Percentiles rank a stretch among this genome's conserved stretches.
phyloP scores from a whole-genome alignment of 2,113 vertebrate species.

The Hippopotamus amphibius region DNA sequence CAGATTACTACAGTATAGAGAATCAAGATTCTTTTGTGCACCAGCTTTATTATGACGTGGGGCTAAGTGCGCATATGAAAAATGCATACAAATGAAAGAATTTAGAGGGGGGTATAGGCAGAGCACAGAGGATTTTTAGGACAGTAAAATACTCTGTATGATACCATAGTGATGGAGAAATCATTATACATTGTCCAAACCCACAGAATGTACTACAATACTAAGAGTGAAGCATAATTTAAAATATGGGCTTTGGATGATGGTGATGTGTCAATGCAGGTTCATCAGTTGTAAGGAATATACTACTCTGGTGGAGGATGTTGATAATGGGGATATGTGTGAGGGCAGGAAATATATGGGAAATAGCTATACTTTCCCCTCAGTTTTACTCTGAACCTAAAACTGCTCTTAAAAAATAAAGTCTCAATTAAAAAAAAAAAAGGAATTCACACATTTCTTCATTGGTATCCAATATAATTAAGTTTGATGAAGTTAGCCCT shows the following conservation, averaged over 20 bases:
- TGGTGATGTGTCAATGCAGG: neutral
- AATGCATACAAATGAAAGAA: neutral
- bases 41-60: neutral
- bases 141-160: neutral
- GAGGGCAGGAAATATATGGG: neutral
- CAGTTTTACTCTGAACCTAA: neutral
- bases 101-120: neutral
- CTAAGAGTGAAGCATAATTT: neutral
- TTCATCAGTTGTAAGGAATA: neutral
- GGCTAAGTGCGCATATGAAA: neutral
- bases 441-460: neutral
- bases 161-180: neutral
- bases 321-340: neutral
- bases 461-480: neutral
- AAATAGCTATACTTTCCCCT: neutral
- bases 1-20: neutral
- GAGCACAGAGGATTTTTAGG: neutral
- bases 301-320: neutral
- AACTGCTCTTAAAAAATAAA: neutral
- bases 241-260: neutral
- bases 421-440: neutral
- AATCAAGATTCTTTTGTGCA: neutral
- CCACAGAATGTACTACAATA: neutral
- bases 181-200: neutral
- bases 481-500: neutral